These are phyloP conservation scores for Cavia aperea DNA, from an alignment of 2,113 vertebrate species.

Conservation along the genomic window DNA sequence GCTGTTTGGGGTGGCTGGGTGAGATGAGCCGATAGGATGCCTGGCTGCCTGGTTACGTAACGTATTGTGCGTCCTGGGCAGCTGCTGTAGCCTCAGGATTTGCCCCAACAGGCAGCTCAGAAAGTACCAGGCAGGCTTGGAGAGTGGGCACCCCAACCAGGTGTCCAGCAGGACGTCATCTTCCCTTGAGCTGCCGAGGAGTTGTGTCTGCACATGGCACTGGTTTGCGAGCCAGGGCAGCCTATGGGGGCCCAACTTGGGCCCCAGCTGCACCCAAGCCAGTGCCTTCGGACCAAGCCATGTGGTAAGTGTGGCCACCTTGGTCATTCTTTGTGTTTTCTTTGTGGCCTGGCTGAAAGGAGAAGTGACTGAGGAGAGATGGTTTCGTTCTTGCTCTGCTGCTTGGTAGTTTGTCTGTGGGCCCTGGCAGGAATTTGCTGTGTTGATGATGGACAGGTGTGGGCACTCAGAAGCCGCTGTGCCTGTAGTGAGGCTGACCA, in stretches of 20 bases:
- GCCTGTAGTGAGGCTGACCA: fast-evolving
- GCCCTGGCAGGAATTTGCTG: not conserved
- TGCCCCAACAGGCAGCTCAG: constrained; percentile 51
- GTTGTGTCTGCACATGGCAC: constrained; percentile 53
- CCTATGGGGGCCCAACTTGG: constrained; percentile 19
- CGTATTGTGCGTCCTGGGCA: constrained; percentile 17
- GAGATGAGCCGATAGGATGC: constrained; percentile 51
- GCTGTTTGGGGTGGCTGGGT: constrained; percentile 37
- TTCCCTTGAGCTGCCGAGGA: not conserved
- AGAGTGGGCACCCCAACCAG: not conserved
- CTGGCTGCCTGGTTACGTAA: constrained; percentile 48
- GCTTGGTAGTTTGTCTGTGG: not conserved
- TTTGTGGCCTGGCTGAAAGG: not conserved
- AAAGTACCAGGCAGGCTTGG: not conserved
- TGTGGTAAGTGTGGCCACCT: constrained; percentile 48
- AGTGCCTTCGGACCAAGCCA: not conserved
- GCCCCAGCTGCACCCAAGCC: not conserved
- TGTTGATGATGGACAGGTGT: fast-evolving
- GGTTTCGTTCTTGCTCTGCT: not conserved
- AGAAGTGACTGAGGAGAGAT: not conserved
- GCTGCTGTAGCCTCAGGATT: not conserved
- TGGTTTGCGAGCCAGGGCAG: constrained; percentile 12
- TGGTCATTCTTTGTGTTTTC: not conserved
- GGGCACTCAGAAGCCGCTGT: not conserved
- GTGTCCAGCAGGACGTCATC: not conserved